Base-by-base conservation (phyloP, 2,888 invertebrate species). In the Cataglyphis altisquamis region DNA sequence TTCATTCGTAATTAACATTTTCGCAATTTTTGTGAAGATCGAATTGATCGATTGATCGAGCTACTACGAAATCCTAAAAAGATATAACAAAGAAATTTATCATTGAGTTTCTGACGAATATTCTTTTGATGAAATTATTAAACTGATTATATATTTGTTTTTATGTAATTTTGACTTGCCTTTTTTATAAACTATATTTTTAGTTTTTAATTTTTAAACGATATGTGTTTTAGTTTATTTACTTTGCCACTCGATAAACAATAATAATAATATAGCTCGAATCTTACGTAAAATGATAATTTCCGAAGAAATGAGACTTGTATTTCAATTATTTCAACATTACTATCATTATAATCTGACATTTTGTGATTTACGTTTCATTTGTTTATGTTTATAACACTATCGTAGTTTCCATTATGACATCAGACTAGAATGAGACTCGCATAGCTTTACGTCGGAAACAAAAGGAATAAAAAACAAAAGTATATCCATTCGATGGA, bases 381-480 rank as follows among this genome's bases (percentile, higher is more conserved):
- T 70, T 68, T 78, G 68, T n/a, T 15, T 29, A 15, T 78, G 68
- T n/a, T 15, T 29, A 15, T n/a, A 39, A 41, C 41, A 41, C 29
- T 29, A 32, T 64, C 39, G 29, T 41, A 52, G 18, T 48, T 57
- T 41, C 29, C 0, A 68, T 45, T 32, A 57, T 12, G 18, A 68
- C 18, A 70, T 18, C 4, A 52, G 41, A 15, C 1, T n/a, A 5
- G 12, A 70, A 78, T 70, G 41, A 68, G 32, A 18, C 18, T 32
- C 41, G n/a, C 41, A 12, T 78, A 70, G 41, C 18, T 78, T 68
- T 3, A 29, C 64, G 45, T 21, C 32, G 57, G 18, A 18, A 45
- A 84, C 85, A 85, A 84, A 25, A 21, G 80, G 85, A 84, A 85
- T 85, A 66, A 83, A 5, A 45, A 85, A 55, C 84, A 70, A 63